Percentiles rank a stretch among this genome's conserved stretches.
phyloP scores from a whole-genome alignment of 2,888 invertebrate genomes.

The Amitus sp. region DNA sequence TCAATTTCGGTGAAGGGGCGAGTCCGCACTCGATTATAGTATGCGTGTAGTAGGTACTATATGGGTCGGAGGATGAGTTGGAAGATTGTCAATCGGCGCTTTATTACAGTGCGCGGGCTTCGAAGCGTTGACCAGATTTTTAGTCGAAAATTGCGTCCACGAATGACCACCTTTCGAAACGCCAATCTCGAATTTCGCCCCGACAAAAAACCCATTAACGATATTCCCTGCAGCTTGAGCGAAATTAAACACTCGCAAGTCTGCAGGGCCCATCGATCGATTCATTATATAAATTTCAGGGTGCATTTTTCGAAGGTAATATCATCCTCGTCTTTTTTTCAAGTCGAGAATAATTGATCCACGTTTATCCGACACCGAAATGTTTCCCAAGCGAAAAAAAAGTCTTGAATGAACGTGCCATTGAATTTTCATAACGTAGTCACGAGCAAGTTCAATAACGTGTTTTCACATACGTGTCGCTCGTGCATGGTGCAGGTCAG shows the following conservation, averaged over 20 bases:
- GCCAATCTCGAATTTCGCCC: conserved; percentile 2
- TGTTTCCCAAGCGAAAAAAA: not conserved
- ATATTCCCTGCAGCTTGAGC: no score
- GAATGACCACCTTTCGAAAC: conserved; percentile 19
- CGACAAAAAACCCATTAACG: not conserved
- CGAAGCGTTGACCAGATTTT: no score
- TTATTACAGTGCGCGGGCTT: conserved; percentile 54
- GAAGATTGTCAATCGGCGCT: conserved; percentile 60
- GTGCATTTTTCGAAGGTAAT: no score
- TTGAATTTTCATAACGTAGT: conserved; percentile 23
- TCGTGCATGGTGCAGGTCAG: no score
- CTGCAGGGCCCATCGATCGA: no score
- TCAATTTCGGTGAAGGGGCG: conserved; percentile 30
- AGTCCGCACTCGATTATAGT: conserved; percentile 16
- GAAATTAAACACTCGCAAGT: no score
- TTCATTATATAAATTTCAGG: no score
- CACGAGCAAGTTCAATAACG: conserved; percentile 10
- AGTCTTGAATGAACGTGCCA: conserved; percentile 17
- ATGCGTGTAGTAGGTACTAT: no score
- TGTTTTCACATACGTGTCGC: no score
- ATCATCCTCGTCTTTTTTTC: no score
- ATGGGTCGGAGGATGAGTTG: conserved; percentile 30
- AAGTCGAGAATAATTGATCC: no score
- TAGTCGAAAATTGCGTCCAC: conserved; percentile 29
- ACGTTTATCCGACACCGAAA: not conserved